Evolutionary conservation across 1,140 invertebrate genomes (phyloP).

Genomic region (Aethina tumida): DNA sequence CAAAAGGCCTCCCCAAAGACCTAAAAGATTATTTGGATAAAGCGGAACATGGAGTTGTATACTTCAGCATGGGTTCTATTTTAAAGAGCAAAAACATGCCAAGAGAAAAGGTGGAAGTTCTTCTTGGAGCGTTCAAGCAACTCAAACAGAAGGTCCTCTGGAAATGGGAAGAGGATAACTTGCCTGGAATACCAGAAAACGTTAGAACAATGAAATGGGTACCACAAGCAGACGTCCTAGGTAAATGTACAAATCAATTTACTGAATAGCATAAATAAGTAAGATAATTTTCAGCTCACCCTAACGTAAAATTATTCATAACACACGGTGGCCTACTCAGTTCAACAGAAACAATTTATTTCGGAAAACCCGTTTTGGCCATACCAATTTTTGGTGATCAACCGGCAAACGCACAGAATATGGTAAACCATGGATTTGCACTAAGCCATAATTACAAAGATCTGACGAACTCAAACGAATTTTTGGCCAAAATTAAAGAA

Average conservation of each 20-base stretch:
- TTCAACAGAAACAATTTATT: slow-evolving; percentile 58
- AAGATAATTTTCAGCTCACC: slow-evolving; percentile 43
- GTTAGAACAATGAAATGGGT: slow-evolving; percentile 55
- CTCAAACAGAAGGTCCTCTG: slow-evolving; percentile 41
- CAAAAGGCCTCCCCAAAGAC: slow-evolving; percentile 35
- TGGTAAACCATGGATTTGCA: slow-evolving; percentile 35
- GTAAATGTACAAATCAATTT: slow-evolving; percentile 30
- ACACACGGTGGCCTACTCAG: slow-evolving; percentile 63
- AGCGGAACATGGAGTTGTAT: slow-evolving; percentile 41
- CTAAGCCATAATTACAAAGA: no score
- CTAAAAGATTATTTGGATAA: slow-evolving; percentile 39
- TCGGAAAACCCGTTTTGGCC: slow-evolving; percentile 58
- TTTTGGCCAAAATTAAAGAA: no score
- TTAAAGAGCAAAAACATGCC: slow-evolving; percentile 40
- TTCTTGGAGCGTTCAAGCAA: slow-evolving; percentile 29
- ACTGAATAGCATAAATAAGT: not conserved
- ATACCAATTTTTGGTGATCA: slow-evolving; percentile 60
- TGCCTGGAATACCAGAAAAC: slow-evolving; percentile 46
- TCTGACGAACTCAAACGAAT: no score
- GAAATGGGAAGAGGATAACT: slow-evolving; percentile 53
- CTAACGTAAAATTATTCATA: slow-evolving; percentile 57
- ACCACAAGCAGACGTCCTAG: slow-evolving; percentile 58
- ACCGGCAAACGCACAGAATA: slow-evolving; percentile 42
- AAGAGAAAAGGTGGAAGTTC: slow-evolving; percentile 19
- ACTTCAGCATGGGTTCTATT: slow-evolving; percentile 47